Percentiles rank a stretch among this genome's conserved stretches.
Evolutionary conservation across 2,113 vertebrate genomes (phyloP).

Genomic region (Vombatus ursinus): DNA sequence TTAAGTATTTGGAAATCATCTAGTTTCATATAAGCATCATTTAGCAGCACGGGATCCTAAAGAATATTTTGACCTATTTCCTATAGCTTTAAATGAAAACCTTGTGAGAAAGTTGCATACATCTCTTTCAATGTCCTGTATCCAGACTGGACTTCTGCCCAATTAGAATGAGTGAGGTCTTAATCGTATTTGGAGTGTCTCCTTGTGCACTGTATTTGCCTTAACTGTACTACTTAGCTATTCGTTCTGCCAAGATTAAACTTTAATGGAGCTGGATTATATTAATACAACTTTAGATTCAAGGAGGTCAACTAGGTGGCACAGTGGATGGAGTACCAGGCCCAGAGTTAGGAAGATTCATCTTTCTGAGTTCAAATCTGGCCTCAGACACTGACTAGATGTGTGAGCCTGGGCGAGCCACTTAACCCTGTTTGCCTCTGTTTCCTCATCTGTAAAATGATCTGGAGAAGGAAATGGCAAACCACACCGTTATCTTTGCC

Average conservation of each 20-base stretch:
- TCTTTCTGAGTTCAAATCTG: not conserved
- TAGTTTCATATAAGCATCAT: not conserved
- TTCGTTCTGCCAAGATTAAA: not conserved
- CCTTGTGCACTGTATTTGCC: not conserved
- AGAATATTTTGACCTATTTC: not conserved
- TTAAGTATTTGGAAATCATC: not conserved
- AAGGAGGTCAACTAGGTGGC: not conserved
- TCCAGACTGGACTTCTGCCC: not conserved
- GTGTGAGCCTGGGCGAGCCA: not conserved
- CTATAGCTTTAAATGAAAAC: not conserved
- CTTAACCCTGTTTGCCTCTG: not conserved
- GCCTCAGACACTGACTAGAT: not conserved
- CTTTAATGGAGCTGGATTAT: not conserved
- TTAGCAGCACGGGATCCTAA: not conserved
- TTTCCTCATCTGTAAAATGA: not conserved
- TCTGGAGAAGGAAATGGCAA: not conserved
- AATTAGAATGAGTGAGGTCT: not conserved
- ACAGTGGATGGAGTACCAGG: not conserved
- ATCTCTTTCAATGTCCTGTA: not conserved
- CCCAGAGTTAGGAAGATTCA: not conserved
- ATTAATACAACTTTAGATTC: not conserved
- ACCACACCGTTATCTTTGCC: not conserved
- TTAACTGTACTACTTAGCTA: not conserved
- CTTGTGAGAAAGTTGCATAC: not conserved
- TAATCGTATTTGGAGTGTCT: not conserved